A percentile compares a stretch with the other conserved stretches of the same genome.
Conservation (phyloP, 2,797 vertebrate species). For the Leucoraja ocellata region DNA sequence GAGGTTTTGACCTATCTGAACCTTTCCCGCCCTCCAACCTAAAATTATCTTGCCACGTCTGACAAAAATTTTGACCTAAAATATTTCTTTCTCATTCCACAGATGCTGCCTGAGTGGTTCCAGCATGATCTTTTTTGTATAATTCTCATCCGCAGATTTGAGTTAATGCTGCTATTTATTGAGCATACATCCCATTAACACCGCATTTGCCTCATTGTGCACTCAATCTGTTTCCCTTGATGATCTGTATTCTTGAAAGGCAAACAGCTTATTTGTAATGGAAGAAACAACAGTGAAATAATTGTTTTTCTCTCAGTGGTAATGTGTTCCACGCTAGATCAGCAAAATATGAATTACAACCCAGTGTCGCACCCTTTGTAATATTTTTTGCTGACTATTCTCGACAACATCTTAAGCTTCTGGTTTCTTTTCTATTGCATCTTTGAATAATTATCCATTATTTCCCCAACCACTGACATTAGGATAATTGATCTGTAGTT, state of each 20-base stretch:
- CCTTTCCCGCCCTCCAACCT: too few relatives aligned
- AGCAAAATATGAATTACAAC: background rate
- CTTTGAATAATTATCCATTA: background rate
- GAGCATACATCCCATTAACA: background rate
- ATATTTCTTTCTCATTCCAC: too few relatives aligned
- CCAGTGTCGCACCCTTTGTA: background rate
- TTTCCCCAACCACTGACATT: background rate
- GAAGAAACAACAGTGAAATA: background rate
- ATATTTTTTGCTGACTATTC: background rate
- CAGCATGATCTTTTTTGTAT: too few relatives aligned
- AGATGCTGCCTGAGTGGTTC: too few relatives aligned
- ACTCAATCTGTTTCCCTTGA: background rate
- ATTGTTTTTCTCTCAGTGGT: background rate
- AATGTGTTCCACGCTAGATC: background rate
- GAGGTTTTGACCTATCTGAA: too few relatives aligned
- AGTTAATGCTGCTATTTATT: background rate
- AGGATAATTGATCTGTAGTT: slow-evolving; percentile 1
- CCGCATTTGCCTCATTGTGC: background rate
- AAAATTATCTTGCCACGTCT: too few relatives aligned
- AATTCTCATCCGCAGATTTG: background rate
- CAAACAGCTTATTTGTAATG: background rate
- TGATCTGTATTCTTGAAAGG: background rate
- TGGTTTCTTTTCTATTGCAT: background rate
- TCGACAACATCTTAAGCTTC: background rate
- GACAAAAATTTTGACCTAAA: too few relatives aligned